Base-by-base conservation (phyloP, 2,797 vertebrate genomes). In the Lophotriccus pileatus region DNA sequence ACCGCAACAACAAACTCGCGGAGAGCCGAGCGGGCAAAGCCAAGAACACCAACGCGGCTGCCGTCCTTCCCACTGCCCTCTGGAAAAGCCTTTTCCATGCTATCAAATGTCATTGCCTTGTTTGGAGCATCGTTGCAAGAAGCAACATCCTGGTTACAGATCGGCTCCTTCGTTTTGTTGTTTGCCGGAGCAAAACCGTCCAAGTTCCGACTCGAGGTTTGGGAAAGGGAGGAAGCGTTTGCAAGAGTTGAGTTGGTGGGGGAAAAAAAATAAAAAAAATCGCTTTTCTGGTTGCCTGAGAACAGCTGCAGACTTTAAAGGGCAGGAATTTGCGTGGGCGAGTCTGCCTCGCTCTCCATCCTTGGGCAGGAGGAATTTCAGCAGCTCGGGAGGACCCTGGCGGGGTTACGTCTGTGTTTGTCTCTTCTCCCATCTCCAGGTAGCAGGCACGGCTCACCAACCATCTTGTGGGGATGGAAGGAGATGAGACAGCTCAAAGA, bases 101-200 rank as follows among this genome's bases (percentile, higher is more conserved):
- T 44, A 39, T 9, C 6, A 0, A 75, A 62, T 1, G 3, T 32
- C 76, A 44, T 8, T 1, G 1, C 25, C 39, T 64, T 0, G 0
- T 14, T 41, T 17, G 59, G 75, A 87, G 30, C 59, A 20, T 4
- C 18, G 0, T 0, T 37, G 77, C 55, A 60, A 70, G 60, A 24
- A 64, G 62, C 1, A 10, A 24, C 41, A 8, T 14, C 69, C 49
- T 13, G 43, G 37, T 12, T 63, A 53, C 13, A 8, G 60, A 84
- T 32, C 67, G 44, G n/a, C 67, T 28, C 4, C 59, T 70, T 66
- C 14, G 0, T 73, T 53, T 37, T 23, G n/a, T 60, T 49, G 2
- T 50, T 66, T 47, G 27, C 84, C 55, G 77, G 43, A 76, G 52
- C 14, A 16, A 84, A 94, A 72, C 0, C 46, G 20, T 20, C 50